Evolutionary conservation across 2,888 invertebrate genomes (phyloP).

Genomic region (Psylliodes chrysocephalus): DNA sequence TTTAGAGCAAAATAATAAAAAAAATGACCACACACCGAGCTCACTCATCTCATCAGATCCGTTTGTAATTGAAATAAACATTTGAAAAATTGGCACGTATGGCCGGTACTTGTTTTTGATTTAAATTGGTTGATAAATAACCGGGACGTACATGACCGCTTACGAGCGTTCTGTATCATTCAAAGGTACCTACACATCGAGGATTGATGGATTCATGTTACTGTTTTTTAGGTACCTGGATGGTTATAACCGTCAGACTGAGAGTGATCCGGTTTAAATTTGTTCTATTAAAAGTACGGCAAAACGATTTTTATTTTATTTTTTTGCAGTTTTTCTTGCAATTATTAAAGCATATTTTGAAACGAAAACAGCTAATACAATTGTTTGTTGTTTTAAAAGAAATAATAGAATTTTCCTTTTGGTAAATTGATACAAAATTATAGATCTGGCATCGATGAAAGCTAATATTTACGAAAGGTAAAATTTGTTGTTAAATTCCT

Average conservation of each 20-base stretch:
- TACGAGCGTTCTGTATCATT: not conserved
- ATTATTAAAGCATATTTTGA: no score
- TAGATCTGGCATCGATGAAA: no score
- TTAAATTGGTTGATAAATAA: constrained; percentile 49
- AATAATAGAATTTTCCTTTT: no score
- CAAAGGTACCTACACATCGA: not conserved
- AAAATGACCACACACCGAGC: constrained; percentile 53
- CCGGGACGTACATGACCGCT: constrained; percentile 5
- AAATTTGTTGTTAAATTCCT: no score
- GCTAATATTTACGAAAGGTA: no score
- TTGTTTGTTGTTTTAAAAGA: no score
- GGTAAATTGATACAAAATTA: no score
- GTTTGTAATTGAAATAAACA: constrained; percentile 52
- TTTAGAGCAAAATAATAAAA: constrained; percentile 47
- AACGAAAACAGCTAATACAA: no score
- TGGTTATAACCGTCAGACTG: not conserved
- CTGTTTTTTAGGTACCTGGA: not conserved
- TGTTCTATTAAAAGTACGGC: no score
- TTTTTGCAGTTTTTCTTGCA: no score
- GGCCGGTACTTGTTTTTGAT: constrained; percentile 53
- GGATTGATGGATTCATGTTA: not conserved
- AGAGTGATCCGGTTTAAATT: no score
- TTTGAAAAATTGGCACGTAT: constrained; percentile 60
- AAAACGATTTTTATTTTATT: no score
- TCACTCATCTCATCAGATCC: constrained; percentile 43